phyloP scores from a whole-genome alignment of 2,797 vertebrate genomes.

The Brotula barbata region DNA sequence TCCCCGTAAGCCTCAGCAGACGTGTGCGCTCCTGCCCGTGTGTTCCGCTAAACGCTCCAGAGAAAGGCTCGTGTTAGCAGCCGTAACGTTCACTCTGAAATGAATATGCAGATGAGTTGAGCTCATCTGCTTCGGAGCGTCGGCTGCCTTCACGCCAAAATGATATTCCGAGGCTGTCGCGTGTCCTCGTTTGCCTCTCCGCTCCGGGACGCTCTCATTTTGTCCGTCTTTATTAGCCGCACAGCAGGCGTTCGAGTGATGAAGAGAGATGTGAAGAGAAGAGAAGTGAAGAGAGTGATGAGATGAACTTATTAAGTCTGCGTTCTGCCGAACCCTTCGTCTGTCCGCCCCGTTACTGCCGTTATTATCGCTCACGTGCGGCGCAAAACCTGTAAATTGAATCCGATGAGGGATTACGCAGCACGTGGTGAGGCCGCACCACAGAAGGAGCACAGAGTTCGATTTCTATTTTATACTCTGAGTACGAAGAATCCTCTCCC shows the following conservation, averaged over 20 bases:
- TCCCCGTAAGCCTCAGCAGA: background rate
- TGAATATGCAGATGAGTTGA: slow-evolving; percentile 19
- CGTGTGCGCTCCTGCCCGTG: slow-evolving; percentile 9
- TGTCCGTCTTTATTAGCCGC: slow-evolving; percentile 20
- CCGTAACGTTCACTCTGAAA: slow-evolving; percentile 10
- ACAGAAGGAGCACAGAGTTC: no score
- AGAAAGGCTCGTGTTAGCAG: background rate
- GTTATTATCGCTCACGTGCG: background rate
- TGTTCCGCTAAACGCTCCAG: slow-evolving; percentile 5
- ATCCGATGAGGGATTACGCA: slow-evolving; percentile 7
- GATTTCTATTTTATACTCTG: no score
- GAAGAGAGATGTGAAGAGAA: slow-evolving; percentile 24
- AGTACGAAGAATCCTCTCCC: no score
- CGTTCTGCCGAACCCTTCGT: background rate
- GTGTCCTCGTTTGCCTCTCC: slow-evolving; percentile 23
- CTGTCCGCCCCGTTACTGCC: background rate
- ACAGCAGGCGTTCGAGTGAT: slow-evolving; percentile 9
- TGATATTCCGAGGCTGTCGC: slow-evolving; percentile 1
- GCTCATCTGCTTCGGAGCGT: slow-evolving; percentile 9
- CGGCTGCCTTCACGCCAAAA: slow-evolving; percentile 13
- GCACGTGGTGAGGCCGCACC: no score
- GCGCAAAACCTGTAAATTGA: slow-evolving; percentile 10
- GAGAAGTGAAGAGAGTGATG: no score
- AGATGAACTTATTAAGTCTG: slow-evolving; percentile 11
- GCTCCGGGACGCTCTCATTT: slow-evolving; percentile 31